Conservation (phyloP, 2,888 invertebrate genomes). For the Doris montereyensis region DNA sequence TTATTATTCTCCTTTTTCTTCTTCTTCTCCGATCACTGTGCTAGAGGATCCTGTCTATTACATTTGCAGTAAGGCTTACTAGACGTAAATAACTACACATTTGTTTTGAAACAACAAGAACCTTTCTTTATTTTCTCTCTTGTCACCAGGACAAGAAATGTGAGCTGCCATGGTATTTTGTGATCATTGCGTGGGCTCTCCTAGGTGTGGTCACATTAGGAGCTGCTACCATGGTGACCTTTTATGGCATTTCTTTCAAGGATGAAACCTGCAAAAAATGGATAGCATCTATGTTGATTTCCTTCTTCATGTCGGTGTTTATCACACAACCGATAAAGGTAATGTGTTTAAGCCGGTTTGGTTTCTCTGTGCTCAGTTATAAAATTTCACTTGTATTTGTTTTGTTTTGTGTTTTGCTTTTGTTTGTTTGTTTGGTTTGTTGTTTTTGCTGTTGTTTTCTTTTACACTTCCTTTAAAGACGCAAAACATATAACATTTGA, state of each 20-base stretch:
- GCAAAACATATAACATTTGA: too few species aligned
- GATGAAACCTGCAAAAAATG: constrained; percentile 74
- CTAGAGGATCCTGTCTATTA: neutral
- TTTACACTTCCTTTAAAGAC: neutral
- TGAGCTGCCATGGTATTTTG: constrained; percentile 69
- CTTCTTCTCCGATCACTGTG: neutral
- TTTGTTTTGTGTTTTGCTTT: neutral
- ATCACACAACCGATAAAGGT: constrained; percentile 75
- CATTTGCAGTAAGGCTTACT: too few species aligned
- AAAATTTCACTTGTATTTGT: too few species aligned
- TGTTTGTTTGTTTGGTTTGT: neutral
- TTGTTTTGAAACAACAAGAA: too few species aligned
- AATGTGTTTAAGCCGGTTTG: too few species aligned
- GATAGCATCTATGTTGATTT: constrained; percentile 74
- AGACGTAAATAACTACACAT: too few species aligned
- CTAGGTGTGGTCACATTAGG: constrained; percentile 69
- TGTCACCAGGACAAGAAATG: constrained; percentile 61
- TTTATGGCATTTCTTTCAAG: constrained; percentile 74
- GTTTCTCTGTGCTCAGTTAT: too few species aligned
- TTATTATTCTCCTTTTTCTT: too few species aligned
- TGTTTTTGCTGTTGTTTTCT: neutral
- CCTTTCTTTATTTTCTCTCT: neutral
- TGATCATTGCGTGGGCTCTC: constrained; percentile 73
- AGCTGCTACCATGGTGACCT: constrained; percentile 73
- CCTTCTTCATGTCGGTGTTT: constrained; percentile 74